Evolutionary conservation across 2,113 vertebrate species (phyloP), one percentile per base, ranked within the genome.

Genomic region (Acanthochromis polyacanthus): DNA sequence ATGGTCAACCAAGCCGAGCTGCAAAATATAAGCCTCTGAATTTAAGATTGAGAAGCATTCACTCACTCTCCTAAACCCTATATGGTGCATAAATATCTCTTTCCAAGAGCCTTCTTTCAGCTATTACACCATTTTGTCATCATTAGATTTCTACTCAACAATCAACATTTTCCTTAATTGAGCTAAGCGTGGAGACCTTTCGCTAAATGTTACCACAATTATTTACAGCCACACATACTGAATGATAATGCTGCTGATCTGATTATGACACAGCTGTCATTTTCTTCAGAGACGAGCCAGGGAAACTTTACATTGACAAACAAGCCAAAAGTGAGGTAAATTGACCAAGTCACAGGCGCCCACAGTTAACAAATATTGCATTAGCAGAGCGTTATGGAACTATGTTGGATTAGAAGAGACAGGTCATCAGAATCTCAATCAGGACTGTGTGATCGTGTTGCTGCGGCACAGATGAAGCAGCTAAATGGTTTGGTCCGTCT

Each of bases 371-470:
- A 82, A 71, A 79, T 58, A 70, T 81, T 71, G 65, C 65, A 80
- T 83, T 72, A 78, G 64, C 52, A 10, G 19, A 43, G 16, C 66
- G 75, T 40, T 68, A 17, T 10, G 69, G 63, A 71, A 48, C 50
- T 60, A 55, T 22, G 74, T 28, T 81, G 72, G 59, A 88, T 85
- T 76, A 70, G 75, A 90, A 72, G 78, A 85, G 86, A 84, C 86
- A 81, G 57, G 82, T 79, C 88, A 88, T 90, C 80, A 88, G 68
- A 75, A 59, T 81, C 71, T 78, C 65, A 75, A 71, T 82, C 80
- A 75, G 56, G 74, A n/a, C 38, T 48, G 40, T 43, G 66, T 51
- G 69, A 75, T 69, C 28, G 14, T 64, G 71, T 45, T 71, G 70
- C 36, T 19, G 58, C 71, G 6, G 65, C 22, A 9, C 61, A 36